Conservation (phyloP, 2,797 vertebrate species). For the Acipenser transmontanus region DNA sequence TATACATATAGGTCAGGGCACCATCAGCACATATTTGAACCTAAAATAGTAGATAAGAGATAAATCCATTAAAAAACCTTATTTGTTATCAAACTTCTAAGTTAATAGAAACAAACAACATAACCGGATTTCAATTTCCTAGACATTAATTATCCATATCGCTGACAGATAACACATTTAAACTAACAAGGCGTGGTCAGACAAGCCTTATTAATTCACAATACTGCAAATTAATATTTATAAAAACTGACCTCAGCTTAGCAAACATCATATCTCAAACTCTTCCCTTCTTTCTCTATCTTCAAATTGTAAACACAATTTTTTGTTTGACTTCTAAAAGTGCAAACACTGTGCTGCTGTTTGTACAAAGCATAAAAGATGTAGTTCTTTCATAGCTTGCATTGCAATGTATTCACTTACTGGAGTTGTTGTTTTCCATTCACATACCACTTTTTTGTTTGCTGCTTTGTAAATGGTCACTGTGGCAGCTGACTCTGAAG, state of each 20-base stretch:
- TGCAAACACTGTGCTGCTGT: neutral
- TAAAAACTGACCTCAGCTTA: slow-evolving; percentile 45
- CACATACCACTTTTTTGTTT: slow-evolving; percentile 9
- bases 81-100: too few species aligned
- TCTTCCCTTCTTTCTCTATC: slow-evolving; percentile 30
- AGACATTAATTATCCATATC: slow-evolving; percentile 49
- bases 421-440: slow-evolving; percentile 9
- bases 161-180: slow-evolving; percentile 46
- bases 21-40: too few species aligned
- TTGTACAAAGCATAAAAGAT: neutral
- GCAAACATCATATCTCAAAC: slow-evolving; percentile 39
- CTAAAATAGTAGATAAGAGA: too few species aligned
- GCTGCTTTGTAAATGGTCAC: slow-evolving; percentile 8
- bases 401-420: neutral
- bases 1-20: too few species aligned
- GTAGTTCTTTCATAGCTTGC: neutral
- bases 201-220: slow-evolving; percentile 48
- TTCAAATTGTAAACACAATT: slow-evolving; percentile 9
- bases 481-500: slow-evolving; percentile 42
- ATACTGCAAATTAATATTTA: slow-evolving; percentile 62
- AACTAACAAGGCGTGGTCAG: slow-evolving; percentile 50
- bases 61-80: too few species aligned
- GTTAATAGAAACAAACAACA: too few species aligned
- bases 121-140: too few species aligned
- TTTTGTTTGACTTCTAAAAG: neutral